Evolutionary conservation across 35 echinoderm and acorn worm species (phyloP), one percentile per base, ranked within the genome.

Genomic region (Hemicentrotus pulcherrimus): DNA sequence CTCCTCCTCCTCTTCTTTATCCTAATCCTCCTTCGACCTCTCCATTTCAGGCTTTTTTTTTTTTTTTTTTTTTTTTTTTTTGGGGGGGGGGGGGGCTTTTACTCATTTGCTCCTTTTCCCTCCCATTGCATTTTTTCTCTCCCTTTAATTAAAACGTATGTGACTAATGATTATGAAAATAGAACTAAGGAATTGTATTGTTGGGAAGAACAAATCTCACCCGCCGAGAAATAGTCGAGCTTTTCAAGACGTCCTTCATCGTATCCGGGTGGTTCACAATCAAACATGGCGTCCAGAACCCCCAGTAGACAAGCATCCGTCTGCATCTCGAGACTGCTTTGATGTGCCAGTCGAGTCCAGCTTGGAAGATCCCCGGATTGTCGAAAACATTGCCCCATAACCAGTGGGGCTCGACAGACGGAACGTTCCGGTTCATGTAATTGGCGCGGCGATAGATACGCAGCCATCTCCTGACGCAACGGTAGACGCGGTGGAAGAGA

Each of bases 241-340:
- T 93, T 0, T 93, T 93, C 14, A 93, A 47, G 30, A 93, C 28
- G 2, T 93, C 91, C 46, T 33, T 47, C 46, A 93, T 31, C 16
- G 91, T 93, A n/a, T 93, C 91, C 16, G 91, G 91, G 48, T 93
- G 91, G 30, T 93, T 93, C 5, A 93, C 10, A 31, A 93, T 93
- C 3, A 93, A 12, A 47, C 91, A 93, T 4, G 91, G 91, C 32
- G 32, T 31, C 91, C 91, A 93, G 46, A 93, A 31, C 35, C 91
- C 91, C 91, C 91, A 93, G 48, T 46, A 93, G 32, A 93, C 46
- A 18, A 93, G 47, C 46, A 93, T 31, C 5, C 91, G 91, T 3
- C 91, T 14, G 46, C 46, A 93, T 31, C 41, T 93, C 32, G 91
- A 93, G 9, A 58, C 91, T 47, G 91, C 91, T 32, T 58, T 47